Percentiles rank a stretch among this genome's conserved stretches.
phyloP scores from a whole-genome alignment of 2,113 vertebrate genomes.

The Urocitellus parryii region DNA sequence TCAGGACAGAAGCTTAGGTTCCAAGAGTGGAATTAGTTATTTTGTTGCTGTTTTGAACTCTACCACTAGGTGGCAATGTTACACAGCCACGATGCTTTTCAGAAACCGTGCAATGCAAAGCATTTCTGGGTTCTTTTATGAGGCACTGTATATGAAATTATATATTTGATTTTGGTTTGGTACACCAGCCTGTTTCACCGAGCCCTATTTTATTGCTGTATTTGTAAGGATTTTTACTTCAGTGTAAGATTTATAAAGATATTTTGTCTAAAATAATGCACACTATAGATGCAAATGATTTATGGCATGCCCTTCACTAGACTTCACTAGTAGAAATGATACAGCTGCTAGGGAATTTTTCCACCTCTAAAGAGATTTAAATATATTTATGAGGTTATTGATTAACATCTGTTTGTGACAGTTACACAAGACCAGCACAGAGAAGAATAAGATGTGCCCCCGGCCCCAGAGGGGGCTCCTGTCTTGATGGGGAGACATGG shows the following conservation, averaged over 20 bases:
- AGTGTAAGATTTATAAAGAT: conserved; percentile 60
- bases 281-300: conserved; percentile 24
- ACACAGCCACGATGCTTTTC: conserved; percentile 1
- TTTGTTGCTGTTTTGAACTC: background rate
- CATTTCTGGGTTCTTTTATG: conserved; percentile 38
- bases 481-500: background rate
- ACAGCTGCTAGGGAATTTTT: background rate
- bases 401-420: background rate
- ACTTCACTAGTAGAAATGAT: conserved; percentile 41
- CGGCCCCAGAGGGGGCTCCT: background rate
- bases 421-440: background rate
- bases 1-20: background rate
- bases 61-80: conserved; percentile 69
- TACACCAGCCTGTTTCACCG: background rate
- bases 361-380: background rate
- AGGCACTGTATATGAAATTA: background rate
- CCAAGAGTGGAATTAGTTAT: background rate
- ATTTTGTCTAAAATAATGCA: conserved; percentile 58
- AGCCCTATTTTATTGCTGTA: conserved; percentile 40
- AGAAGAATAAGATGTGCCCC: background rate
- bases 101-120: background rate
- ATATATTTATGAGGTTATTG: background rate
- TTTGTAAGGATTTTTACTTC: conserved; percentile 38
- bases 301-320: background rate
- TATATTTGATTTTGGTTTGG: conserved; percentile 31